Percentiles rank a stretch among this genome's conserved stretches.
Evolutionary conservation across 2,113 vertebrate genomes (phyloP).

Genomic region (Phocoena sinus): DNA sequence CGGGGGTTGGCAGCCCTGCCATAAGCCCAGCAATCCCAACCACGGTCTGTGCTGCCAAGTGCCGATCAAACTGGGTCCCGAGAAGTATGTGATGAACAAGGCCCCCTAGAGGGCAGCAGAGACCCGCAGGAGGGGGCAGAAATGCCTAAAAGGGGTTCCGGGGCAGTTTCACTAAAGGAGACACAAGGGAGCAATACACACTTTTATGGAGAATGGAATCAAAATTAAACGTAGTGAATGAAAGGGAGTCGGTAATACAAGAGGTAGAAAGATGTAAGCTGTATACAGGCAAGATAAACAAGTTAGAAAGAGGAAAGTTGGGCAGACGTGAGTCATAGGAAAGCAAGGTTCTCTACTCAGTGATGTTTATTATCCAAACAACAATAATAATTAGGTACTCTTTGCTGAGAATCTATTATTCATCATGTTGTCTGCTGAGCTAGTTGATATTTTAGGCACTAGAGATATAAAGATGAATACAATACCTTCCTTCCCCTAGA

Average conservation of each 20-base stretch:
- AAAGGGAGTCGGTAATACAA: background rate
- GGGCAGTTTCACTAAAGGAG: background rate
- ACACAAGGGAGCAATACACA: background rate
- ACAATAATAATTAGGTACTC: background rate
- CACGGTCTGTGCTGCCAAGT: background rate
- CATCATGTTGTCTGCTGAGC: background rate
- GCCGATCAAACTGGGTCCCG: background rate
- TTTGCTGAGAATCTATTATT: background rate
- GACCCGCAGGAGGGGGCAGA: background rate
- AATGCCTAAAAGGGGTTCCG: background rate
- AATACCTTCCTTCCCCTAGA: background rate
- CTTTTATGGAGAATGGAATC: background rate
- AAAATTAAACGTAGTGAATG: background rate
- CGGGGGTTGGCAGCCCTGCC: background rate
- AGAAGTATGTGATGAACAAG: background rate
- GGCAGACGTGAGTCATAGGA: background rate
- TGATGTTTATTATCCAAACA: background rate
- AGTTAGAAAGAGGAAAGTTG: background rate
- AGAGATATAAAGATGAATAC: background rate
- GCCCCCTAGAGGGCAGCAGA: constrained; percentile 69
- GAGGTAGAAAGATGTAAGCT: background rate
- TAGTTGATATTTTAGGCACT: background rate
- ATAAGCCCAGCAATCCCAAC: background rate
- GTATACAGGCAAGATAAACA: background rate
- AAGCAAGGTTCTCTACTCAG: background rate